These are phyloP conservation scores for Strigamia crassipes DNA, from an alignment of 2,888 invertebrate species.

Conservation along the genomic window DNA sequence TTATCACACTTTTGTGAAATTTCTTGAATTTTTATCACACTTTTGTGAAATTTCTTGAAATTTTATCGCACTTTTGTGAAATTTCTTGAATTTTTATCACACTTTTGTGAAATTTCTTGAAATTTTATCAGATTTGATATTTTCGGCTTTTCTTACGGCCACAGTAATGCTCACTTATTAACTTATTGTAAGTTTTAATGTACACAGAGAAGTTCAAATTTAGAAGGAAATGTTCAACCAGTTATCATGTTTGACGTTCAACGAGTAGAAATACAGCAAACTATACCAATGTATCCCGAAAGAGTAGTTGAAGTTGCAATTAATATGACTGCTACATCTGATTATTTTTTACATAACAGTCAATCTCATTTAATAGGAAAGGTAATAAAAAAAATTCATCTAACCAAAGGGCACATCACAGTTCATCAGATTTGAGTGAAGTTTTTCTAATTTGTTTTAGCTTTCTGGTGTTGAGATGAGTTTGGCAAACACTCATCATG, in stretches of 20 bases:
- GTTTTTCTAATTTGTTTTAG: conserved; percentile 29
- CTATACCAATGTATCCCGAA: conserved; percentile 68
- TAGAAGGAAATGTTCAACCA: conserved; percentile 27
- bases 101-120: too few species aligned
- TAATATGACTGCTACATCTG: conserved; percentile 56
- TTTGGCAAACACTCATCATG: conserved; percentile 55
- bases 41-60: too few species aligned
- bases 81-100: too few species aligned
- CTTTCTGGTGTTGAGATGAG: conserved; percentile 54
- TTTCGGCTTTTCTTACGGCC: too few species aligned
- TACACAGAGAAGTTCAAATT: conserved; percentile 43
- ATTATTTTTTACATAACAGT: conserved; percentile 58
- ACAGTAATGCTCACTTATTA: too few species aligned
- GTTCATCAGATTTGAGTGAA: neutral
- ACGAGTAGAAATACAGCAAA: conserved; percentile 61
- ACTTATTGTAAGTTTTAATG: too few species aligned
- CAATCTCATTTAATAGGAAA: conserved; percentile 57
- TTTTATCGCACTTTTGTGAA: too few species aligned
- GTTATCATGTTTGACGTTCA: neutral
- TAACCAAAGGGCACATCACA: too few species aligned
- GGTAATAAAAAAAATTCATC: conserved; percentile 52
- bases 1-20: too few species aligned
- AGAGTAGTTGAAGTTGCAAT: conserved; percentile 62
- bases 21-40: too few species aligned
- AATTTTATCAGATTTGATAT: too few species aligned